Percentiles rank a stretch among this genome's conserved stretches.
Evolutionary conservation across 2,888 invertebrate genomes (phyloP).

Genomic region (Drosophila lacicola): DNA sequence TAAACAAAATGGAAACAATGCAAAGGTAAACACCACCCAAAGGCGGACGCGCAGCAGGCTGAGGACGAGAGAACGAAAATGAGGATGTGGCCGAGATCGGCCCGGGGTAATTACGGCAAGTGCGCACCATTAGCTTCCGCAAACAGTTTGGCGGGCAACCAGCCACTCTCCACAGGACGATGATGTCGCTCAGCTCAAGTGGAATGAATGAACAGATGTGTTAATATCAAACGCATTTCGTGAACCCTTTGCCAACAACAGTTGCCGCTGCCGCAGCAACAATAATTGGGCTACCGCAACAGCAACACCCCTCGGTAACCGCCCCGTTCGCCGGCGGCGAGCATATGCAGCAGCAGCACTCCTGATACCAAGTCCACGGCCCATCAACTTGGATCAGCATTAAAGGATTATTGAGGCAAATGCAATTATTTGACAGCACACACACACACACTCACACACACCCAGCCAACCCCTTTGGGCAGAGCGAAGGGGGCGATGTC

Average conservation of each 20-base stretch:
- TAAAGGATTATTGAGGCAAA: slow-evolving; percentile 85
- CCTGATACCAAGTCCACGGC: slow-evolving; percentile 28
- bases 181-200: slow-evolving; percentile 77
- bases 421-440: slow-evolving; percentile 83
- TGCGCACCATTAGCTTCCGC: slow-evolving; percentile 79
- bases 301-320: slow-evolving; percentile 66
- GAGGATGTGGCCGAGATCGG: slow-evolving; percentile 22
- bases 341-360: slow-evolving; percentile 41
- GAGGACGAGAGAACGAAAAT: slow-evolving; percentile 12
- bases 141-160: slow-evolving; percentile 59
- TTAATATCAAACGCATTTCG: slow-evolving; percentile 84
- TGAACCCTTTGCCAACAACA: slow-evolving; percentile 80
- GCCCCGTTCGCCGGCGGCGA: slow-evolving; percentile 36
- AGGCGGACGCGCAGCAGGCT: slow-evolving; percentile 6
- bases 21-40: slow-evolving; percentile 64
- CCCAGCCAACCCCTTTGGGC: slow-evolving; percentile 46
- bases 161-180: slow-evolving; percentile 24
- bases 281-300: slow-evolving; percentile 79
- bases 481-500: slow-evolving; percentile 13
- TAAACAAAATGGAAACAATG: slow-evolving; percentile 69
- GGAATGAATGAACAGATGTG: slow-evolving; percentile 85
- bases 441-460: not conserved
- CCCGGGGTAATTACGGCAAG: slow-evolving; percentile 77
- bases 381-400: slow-evolving; percentile 84
- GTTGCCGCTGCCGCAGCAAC: slow-evolving; percentile 37